Base-by-base conservation (phyloP, 2,888 invertebrate genomes). In the Sisyra nigra region DNA sequence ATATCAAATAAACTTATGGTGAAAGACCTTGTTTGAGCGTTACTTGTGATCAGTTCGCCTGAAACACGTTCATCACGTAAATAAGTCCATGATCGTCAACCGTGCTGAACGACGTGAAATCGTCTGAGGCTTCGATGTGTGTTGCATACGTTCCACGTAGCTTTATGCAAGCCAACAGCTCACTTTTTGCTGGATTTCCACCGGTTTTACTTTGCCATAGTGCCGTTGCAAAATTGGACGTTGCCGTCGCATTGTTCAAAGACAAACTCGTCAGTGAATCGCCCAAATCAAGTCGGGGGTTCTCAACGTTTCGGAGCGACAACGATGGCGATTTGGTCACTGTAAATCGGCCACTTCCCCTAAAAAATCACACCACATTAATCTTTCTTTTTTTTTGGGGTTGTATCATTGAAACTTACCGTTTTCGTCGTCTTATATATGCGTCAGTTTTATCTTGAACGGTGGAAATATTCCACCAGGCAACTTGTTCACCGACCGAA, bases 81-180 rank as follows among this genome's bases (percentile, higher is more conserved):
- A 72, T 59, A 45, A 71, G 68, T 2, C 76, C 76, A 9, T 69
- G 66, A 50, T 69, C 66, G 57, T 76, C 75, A 6, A 76, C 68
- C 1, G 73, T 72, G 14, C 74, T 68, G 54, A 76, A 75, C 41
- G 70, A 68, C 0, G 66, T 65, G 58, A 74, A 76, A 45, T 60
- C 57, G 13, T 52, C 48, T 3, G 63, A 61, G 13, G 55, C 54
- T 13, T 56, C 58, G 29, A 65, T 50, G 42, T 54, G 53, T 36
- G 57, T 55, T 3, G 61, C 58, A 46, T 49, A 52, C 42, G 56
- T 54, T 9, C 63, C 64, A 41, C 57, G 54, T 35, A 65, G 49
- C 48, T 59, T 58, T 37, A 65, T 57, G 38, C 58, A 54, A 11
- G 60, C 56, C 9, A 65, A 49, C 5, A 65, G 52, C 46, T 60